These are phyloP conservation scores for Plumapathes pennacea DNA, from an alignment of 92 coral and sea anemone species.

Conservation along the genomic window DNA sequence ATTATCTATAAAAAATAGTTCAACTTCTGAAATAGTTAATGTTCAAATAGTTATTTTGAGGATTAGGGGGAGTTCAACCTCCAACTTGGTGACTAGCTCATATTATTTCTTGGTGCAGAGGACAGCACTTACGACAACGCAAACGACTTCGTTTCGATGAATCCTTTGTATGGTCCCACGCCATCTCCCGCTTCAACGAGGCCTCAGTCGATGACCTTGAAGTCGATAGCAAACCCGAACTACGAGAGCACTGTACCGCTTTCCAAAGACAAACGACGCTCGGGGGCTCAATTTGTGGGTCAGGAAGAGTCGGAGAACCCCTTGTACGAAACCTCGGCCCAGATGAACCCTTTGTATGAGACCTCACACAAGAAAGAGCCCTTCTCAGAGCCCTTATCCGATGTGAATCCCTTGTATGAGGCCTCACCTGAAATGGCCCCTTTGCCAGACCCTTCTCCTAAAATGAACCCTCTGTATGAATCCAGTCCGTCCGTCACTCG, in stretches of 20 bases:
- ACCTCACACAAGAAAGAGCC: constrained; percentile 31
- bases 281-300: background rate
- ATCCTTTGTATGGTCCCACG: constrained; percentile 47
- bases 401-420: constrained; percentile 50
- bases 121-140: too few species aligned
- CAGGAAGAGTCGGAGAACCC: constrained; percentile 31
- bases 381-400: background rate
- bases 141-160: constrained; percentile 44
- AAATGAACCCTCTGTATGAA: constrained; percentile 30
- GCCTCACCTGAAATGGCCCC: constrained; percentile 33
- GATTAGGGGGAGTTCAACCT: too few species aligned
- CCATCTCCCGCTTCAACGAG: constrained; percentile 5
- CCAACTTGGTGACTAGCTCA: too few species aligned
- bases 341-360: constrained; percentile 3
- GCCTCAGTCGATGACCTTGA: constrained; percentile 14
- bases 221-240: constrained; percentile 46
- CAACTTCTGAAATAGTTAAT: too few species aligned
- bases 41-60: too few species aligned
- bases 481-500: constrained; percentile 8
- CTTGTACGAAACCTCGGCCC: constrained; percentile 36
- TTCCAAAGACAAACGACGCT: too few species aligned
- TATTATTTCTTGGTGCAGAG: too few species aligned
- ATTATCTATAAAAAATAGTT: too few species aligned
- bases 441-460: background rate
- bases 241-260: constrained; percentile 47